These are phyloP conservation scores for Acanthococcus lagerstroemiae DNA, from an alignment of 2,888 invertebrate species.

Conservation along the genomic window DNA sequence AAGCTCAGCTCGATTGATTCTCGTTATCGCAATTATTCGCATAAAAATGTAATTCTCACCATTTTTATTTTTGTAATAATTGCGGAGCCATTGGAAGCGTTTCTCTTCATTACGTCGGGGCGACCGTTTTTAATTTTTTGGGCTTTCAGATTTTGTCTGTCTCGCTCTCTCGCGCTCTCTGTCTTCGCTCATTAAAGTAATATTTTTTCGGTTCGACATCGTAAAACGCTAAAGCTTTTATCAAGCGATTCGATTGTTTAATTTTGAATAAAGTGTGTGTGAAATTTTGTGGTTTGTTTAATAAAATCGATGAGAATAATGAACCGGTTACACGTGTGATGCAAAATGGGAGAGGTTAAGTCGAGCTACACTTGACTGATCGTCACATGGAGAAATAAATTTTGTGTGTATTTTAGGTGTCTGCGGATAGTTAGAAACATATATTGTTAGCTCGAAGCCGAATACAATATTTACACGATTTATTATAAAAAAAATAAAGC, in stretches of 20 bases:
- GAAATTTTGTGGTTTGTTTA: too few species aligned
- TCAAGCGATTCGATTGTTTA: constrained; percentile 8
- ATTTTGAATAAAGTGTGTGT: not conserved
- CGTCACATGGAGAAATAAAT: not conserved
- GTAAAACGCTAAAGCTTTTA: constrained; percentile 17
- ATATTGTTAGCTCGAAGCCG: constrained; percentile 15
- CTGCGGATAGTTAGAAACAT: constrained; percentile 13
- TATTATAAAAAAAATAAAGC: constrained; percentile 14
- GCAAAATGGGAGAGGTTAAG: too few species aligned
- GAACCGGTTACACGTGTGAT: too few species aligned
- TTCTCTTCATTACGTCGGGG: constrained; percentile 7
- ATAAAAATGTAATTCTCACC: constrained; percentile 22
- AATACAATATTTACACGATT: constrained; percentile 22
- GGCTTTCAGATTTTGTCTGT: not conserved
- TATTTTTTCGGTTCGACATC: constrained; percentile 18
- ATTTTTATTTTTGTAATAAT: constrained; percentile 20
- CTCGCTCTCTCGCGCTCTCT: not conserved
- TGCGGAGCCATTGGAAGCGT: constrained; percentile 25
- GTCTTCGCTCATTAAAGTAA: constrained; percentile 5
- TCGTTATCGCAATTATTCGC: constrained; percentile 18
- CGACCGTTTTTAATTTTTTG: constrained; percentile 4
- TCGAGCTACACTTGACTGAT: too few species aligned
- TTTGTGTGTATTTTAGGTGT: too few species aligned
- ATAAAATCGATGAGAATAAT: too few species aligned
- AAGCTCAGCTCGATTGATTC: constrained; percentile 12